Evolutionary conservation across 2,888 invertebrate species (phyloP).

Genomic region (Podotricha telesiphe): DNA sequence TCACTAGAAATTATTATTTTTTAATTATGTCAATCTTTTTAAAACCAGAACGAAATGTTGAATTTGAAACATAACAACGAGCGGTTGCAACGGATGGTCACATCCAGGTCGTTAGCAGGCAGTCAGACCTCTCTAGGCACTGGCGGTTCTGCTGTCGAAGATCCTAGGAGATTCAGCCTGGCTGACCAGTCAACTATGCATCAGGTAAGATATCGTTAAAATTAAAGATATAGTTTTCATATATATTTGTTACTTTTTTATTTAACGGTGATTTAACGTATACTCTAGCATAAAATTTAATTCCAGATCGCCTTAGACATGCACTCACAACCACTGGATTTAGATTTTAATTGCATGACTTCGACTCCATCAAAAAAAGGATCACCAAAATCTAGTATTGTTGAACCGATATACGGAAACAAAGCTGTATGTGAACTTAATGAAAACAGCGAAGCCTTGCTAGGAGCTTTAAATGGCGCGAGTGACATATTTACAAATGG

Average conservation of each 20-base stretch:
- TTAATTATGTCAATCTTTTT: background rate
- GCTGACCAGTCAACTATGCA: slow-evolving; percentile 82
- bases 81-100: slow-evolving; percentile 93
- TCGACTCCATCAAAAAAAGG: slow-evolving; percentile 77
- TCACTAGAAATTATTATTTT: too few relatives aligned
- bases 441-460: slow-evolving; percentile 70
- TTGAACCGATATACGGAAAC: slow-evolving; percentile 78
- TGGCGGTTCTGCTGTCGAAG: slow-evolving; percentile 76
- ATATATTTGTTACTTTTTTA: too few relatives aligned
- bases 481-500: slow-evolving; percentile 77
- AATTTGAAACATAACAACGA: slow-evolving; percentile 98
- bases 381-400: slow-evolving; percentile 73
- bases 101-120: slow-evolving; percentile 85
- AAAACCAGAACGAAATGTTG: slow-evolving; percentile 92
- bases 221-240: too few relatives aligned
- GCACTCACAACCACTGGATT: slow-evolving; percentile 75
- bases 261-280: background rate
- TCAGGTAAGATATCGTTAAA: slow-evolving; percentile 60
- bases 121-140: slow-evolving; percentile 85
- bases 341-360: slow-evolving; percentile 79
- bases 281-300: slow-evolving; percentile 1
- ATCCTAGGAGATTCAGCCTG: slow-evolving; percentile 84
- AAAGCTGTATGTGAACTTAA: slow-evolving; percentile 74
- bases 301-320: slow-evolving; percentile 71
- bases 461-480: slow-evolving; percentile 70